Conservation (phyloP, 2,888 invertebrate genomes). For the Lepetodrilus schrolli region DNA sequence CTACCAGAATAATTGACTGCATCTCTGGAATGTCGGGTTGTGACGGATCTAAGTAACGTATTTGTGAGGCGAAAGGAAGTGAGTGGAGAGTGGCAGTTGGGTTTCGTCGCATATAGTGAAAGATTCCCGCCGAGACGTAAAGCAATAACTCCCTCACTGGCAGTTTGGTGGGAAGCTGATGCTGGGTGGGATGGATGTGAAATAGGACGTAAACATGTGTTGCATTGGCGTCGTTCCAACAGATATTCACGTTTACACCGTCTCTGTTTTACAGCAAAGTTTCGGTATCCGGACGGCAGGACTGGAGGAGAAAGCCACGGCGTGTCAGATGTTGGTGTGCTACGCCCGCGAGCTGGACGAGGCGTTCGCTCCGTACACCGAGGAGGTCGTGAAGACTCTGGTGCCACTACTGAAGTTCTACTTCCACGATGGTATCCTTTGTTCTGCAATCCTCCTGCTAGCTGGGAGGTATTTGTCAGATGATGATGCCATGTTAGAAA, state of each 20-base stretch:
- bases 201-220: no score
- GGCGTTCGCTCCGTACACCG: slow-evolving; percentile 85
- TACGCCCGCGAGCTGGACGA: slow-evolving; percentile 95
- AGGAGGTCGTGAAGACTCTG: slow-evolving; percentile 79
- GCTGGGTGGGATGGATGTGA: background rate
- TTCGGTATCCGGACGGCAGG: slow-evolving; percentile 95
- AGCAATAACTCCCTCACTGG: no score
- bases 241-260: background rate
- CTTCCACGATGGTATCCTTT: slow-evolving; percentile 75
- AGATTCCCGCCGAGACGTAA: no score
- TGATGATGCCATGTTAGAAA: no score
- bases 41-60: no score
- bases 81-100: no score
- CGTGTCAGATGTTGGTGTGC: slow-evolving; percentile 96
- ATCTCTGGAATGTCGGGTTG: no score
- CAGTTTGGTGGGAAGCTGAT: background rate
- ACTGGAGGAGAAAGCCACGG: slow-evolving; percentile 95
- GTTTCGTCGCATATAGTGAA: no score
- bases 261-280: slow-evolving; percentile 80
- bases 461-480: no score
- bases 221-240: no score
- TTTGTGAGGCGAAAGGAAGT: no score
- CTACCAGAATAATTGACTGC: no score
- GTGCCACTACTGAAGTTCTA: slow-evolving; percentile 84
- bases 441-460: background rate